phyloP scores from a whole-genome alignment of 2,797 vertebrate genomes.

The Cichlasoma orientale region DNA sequence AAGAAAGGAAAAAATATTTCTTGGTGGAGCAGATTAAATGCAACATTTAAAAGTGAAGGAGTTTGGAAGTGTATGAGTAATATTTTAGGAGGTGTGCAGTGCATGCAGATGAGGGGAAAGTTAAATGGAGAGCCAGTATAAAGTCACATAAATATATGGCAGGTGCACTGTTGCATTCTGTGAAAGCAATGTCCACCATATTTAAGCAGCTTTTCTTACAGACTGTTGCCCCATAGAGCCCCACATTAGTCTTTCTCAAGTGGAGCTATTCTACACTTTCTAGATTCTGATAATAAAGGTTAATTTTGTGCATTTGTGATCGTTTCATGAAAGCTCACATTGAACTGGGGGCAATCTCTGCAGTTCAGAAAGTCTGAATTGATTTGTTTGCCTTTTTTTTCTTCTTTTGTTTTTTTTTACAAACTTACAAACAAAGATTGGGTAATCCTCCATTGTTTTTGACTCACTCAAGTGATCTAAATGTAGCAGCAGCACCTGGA shows the following conservation, averaged over 20 bases:
- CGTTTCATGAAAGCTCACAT: neutral
- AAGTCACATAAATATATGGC: neutral
- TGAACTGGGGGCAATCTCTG: too few relatives aligned
- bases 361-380: too few relatives aligned
- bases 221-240: neutral
- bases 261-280: neutral
- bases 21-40: neutral
- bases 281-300: neutral
- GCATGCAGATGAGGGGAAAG: neutral
- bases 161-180: neutral
- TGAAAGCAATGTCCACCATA: neutral
- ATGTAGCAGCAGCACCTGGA: too few relatives aligned
- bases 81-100: neutral
- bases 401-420: too few relatives aligned
- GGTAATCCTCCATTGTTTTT: too few relatives aligned
- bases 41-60: neutral
- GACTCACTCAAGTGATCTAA: too few relatives aligned
- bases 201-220: neutral
- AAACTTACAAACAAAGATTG: too few relatives aligned
- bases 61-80: neutral
- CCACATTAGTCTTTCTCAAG: neutral
- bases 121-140: neutral
- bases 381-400: too few relatives aligned
- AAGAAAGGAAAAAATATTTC: neutral
- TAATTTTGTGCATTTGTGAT: neutral